These are phyloP conservation scores for Colinus virginianus DNA, from an alignment of 2,113 vertebrate species.

Conservation along the genomic window DNA sequence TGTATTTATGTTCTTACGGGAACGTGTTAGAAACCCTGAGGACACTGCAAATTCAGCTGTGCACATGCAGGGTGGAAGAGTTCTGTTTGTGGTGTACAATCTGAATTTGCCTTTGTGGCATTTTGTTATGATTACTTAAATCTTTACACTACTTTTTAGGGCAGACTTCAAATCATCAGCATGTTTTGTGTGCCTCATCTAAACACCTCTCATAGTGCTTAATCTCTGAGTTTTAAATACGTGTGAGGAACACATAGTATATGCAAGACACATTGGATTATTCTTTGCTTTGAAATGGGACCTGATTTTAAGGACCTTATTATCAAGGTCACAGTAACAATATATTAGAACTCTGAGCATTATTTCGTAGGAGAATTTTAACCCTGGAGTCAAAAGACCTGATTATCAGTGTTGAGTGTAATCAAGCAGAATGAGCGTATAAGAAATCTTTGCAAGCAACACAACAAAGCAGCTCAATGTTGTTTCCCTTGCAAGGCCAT, in stretches of 20 bases:
- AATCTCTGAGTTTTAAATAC: neutral
- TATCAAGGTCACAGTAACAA: neutral
- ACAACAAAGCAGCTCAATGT: neutral
- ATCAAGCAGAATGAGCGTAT: neutral
- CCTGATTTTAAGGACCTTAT: neutral
- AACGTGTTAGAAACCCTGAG: neutral
- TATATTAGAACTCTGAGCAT: neutral
- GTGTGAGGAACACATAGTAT: neutral
- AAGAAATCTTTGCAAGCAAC: slow-evolving; percentile 34
- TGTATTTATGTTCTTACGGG: neutral
- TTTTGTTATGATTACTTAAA: neutral
- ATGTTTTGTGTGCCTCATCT: neutral
- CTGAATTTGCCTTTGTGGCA: neutral
- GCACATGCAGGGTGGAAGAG: accelerated
- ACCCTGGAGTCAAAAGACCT: neutral
- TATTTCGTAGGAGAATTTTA: neutral
- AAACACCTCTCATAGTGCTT: neutral
- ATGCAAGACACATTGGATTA: neutral
- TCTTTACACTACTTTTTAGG: neutral
- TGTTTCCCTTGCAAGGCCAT: slow-evolving; percentile 1
- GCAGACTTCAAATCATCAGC: neutral
- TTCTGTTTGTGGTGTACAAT: neutral
- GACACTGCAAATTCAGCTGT: neutral
- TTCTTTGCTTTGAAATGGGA: neutral
- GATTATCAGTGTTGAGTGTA: neutral